These are phyloP conservation scores for Liopterus haemorrhoidalis DNA, from an alignment of 2,888 invertebrate species.

Conservation along the genomic window DNA sequence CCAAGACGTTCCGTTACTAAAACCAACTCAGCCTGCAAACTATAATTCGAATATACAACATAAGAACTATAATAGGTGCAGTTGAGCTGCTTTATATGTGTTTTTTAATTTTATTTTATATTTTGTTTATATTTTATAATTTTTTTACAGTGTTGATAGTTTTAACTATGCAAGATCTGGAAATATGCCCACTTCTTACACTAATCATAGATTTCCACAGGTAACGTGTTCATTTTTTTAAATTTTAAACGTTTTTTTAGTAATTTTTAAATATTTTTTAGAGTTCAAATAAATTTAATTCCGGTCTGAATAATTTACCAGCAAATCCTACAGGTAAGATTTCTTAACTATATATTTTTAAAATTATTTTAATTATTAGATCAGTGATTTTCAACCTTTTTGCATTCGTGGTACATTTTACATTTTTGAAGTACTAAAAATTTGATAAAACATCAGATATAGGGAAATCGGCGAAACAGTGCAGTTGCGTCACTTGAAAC, in stretches of 20 bases:
- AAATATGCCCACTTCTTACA: constrained; percentile 27
- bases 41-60: constrained; percentile 23
- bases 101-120: constrained; percentile 17
- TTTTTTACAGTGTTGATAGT: constrained; percentile 24
- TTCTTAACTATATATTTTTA: no score
- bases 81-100: constrained; percentile 31
- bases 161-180: constrained; percentile 21
- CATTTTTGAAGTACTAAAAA: no score
- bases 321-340: constrained; percentile 18
- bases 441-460: no score
- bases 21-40: constrained; percentile 15
- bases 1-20: constrained; percentile 26
- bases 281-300: constrained; percentile 18
- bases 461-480: no score
- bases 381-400: no score
- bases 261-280: constrained; percentile 9
- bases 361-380: no score
- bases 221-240: constrained; percentile 25
- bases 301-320: constrained; percentile 15
- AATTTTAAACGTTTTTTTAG: constrained; percentile 1
- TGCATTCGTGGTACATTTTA: no score
- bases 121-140: constrained; percentile 19
- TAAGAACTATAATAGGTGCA: constrained; percentile 43
- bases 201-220: constrained; percentile 35
- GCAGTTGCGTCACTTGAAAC: no score